Conservation (phyloP, 2,113 vertebrate species). For the Glaucomys volans region DNA sequence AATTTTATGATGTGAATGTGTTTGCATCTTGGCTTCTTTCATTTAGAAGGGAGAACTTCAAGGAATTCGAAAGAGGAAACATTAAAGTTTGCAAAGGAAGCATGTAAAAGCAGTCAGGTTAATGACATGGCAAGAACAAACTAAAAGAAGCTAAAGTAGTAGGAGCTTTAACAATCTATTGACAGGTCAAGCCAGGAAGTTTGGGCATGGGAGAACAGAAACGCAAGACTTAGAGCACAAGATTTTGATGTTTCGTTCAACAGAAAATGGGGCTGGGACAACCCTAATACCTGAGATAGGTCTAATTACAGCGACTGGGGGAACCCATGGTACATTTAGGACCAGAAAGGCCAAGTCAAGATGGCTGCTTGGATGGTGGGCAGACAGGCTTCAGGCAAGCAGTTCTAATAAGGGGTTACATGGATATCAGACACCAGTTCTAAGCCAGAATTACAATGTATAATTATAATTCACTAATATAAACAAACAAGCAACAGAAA, state of each 20-base stretch:
- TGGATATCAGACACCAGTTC: neutral
- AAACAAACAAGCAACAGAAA: no score
- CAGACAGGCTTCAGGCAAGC: neutral
- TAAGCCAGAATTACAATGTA: neutral
- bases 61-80: neutral
- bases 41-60: conserved; percentile 10
- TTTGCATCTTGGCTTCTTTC: conserved; percentile 50
- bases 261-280: neutral
- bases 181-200: neutral
- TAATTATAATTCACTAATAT: no score
- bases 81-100: conserved; percentile 21
- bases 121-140: neutral
- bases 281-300: neutral
- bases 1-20: conserved; percentile 51
- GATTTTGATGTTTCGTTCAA: neutral
- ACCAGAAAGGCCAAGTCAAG: neutral
- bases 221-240: neutral
- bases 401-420: neutral
- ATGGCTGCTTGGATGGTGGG: neutral
- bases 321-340: neutral
- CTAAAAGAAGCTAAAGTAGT: neutral
- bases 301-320: neutral
- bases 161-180: neutral
- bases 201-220: neutral
- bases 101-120: neutral